These are phyloP conservation scores for Chaetoderma sp. DNA, from an alignment of 2,888 invertebrate genomes.

Conservation along the genomic window DNA sequence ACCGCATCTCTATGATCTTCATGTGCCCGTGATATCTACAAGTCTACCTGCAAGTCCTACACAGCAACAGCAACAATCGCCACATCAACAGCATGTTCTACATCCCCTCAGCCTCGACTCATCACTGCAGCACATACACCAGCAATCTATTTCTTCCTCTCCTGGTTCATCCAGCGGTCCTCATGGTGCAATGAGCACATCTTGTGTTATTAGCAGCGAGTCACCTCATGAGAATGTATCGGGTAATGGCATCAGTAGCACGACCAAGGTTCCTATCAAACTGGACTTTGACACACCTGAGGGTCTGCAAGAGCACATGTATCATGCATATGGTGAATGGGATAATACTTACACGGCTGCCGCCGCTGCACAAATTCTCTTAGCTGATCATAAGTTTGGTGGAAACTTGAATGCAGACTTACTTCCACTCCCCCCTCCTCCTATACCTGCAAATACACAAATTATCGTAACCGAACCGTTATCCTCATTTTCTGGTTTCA, in stretches of 20 bases:
- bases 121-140: too few species aligned
- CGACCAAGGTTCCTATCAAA: conserved; percentile 51
- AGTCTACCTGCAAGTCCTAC: conserved; percentile 44
- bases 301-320: conserved; percentile 62
- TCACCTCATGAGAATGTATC: too few species aligned
- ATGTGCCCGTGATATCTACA: conserved; percentile 43
- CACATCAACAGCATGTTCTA: too few species aligned
- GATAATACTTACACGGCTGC: conserved; percentile 48
- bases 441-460: too few species aligned
- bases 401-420: conserved; percentile 50
- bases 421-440: conserved; percentile 57
- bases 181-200: too few species aligned
- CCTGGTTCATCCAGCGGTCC: too few species aligned
- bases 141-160: too few species aligned
- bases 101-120: too few species aligned
- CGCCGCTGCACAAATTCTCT: conserved; percentile 53
- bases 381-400: conserved; percentile 45
- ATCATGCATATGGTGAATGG: conserved; percentile 66
- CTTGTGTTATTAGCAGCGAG: too few species aligned
- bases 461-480: too few species aligned
- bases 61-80: too few species aligned
- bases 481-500: too few species aligned
- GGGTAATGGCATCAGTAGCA: conserved; percentile 42
- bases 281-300: conserved; percentile 63
- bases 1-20: conserved; percentile 65